phyloP scores from a whole-genome alignment of 2,113 vertebrate species.

The Cairina moschata region DNA sequence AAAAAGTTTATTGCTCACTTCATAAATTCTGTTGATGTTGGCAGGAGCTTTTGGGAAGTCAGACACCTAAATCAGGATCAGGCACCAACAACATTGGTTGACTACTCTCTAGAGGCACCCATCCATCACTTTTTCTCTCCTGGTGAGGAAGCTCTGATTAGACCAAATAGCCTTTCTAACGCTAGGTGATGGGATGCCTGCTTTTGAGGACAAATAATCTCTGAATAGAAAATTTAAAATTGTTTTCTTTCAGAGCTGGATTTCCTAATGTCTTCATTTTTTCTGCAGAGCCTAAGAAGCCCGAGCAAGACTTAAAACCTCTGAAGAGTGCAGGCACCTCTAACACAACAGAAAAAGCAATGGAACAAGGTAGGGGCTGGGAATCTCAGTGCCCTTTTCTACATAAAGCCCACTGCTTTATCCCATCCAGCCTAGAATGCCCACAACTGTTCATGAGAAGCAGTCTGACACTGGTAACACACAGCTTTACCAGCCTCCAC shows the following conservation, averaged over 20 bases:
- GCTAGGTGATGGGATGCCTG: neutral
- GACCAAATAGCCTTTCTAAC: neutral
- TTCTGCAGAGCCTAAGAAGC: conserved; percentile 53
- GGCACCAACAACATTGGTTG: neutral
- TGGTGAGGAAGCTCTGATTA: neutral
- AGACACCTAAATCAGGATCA: neutral
- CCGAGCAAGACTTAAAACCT: conserved; percentile 28
- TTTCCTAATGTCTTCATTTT: conserved; percentile 8
- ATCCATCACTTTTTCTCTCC: neutral
- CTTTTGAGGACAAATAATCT: neutral
- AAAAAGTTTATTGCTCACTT: neutral
- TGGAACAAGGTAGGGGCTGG: neutral
- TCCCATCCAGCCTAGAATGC: neutral
- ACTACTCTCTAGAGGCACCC: neutral
- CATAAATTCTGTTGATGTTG: neutral
- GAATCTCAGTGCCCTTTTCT: neutral
- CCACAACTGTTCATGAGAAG: neutral
- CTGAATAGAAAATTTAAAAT: neutral
- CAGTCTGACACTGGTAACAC: neutral
- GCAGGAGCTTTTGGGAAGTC: neutral
- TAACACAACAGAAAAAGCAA: neutral
- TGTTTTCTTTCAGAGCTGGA: neutral
- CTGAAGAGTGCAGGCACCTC: rapidly evolving
- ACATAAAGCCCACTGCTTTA: neutral
- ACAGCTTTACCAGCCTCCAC: neutral